These are phyloP conservation scores for Folsomia candida DNA, from an alignment of 2,888 invertebrate species.

Conservation along the genomic window DNA sequence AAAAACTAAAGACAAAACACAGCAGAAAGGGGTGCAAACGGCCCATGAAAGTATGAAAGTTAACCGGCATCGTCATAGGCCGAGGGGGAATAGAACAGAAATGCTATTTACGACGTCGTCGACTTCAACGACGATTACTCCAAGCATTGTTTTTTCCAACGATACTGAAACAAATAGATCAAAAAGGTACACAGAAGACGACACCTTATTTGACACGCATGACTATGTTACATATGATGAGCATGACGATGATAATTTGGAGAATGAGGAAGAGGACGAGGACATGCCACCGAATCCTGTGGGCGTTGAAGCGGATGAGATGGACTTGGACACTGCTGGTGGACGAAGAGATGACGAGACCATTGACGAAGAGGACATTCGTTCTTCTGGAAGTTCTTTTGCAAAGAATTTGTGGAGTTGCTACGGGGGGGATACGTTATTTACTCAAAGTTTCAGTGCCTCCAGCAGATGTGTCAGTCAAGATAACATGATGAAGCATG, in stretches of 20 bases:
- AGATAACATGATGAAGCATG: conserved; percentile 64
- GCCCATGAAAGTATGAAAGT: conserved; percentile 41
- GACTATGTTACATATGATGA: conserved; percentile 1
- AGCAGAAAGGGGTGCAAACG: conserved; percentile 32
- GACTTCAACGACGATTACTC: too few species aligned
- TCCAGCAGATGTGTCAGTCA: conserved; percentile 68
- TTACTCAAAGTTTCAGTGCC: conserved; percentile 69
- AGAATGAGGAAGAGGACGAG: conserved; percentile 22
- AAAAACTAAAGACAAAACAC: conserved; percentile 9
- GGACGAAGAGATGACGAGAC: conserved; percentile 39
- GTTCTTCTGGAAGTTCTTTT: conserved; percentile 73
- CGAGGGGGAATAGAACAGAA: not conserved
- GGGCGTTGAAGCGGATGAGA: conserved; percentile 35
- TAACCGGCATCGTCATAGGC: conserved; percentile 26
- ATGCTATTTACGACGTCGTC: too few species aligned
- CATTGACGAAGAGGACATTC: conserved; percentile 48
- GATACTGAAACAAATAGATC: not conserved
- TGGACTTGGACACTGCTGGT: conserved; percentile 23
- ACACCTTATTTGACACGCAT: not conserved
- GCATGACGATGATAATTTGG: conserved; percentile 13
- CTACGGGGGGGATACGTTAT: conserved; percentile 72
- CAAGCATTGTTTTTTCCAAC: not conserved
- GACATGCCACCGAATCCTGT: conserved; percentile 44
- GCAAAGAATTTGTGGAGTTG: conserved; percentile 73
- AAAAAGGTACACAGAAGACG: not conserved